Evolutionary conservation across 1,140 invertebrate species (phyloP).

Genomic region (Formica selysi): DNA sequence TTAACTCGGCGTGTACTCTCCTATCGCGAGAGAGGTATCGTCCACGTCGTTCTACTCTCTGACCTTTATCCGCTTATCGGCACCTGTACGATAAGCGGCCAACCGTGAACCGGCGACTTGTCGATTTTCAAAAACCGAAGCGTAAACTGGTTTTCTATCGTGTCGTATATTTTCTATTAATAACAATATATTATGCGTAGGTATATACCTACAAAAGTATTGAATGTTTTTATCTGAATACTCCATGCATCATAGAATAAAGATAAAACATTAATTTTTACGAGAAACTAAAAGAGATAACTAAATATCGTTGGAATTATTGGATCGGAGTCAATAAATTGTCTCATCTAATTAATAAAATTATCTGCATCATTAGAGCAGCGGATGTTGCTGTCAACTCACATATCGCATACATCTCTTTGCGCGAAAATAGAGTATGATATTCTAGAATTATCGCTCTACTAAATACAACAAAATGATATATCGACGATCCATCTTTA

Average conservation of each 20-base stretch:
- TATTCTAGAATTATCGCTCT: too few species aligned
- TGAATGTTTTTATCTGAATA: background rate
- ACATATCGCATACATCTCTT: background rate
- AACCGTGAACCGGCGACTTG: constrained; percentile 28
- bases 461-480: background rate
- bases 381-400: background rate
- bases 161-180: background rate
- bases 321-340: background rate
- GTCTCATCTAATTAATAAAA: background rate
- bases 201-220: background rate
- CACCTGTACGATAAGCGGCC: constrained; percentile 38
- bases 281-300: background rate
- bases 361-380: background rate
- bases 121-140: constrained; percentile 47
- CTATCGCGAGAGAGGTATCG: constrained; percentile 3
- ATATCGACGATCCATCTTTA: too few species aligned
- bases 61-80: constrained; percentile 60
- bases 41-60: constrained; percentile 43
- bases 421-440: too few species aligned
- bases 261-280: too few species aligned
- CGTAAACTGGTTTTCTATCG: constrained; percentile 1
- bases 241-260: background rate
- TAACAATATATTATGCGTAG: background rate
- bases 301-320: background rate
- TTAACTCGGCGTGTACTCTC: constrained; percentile 26